Percentiles rank a stretch among this genome's conserved stretches.
phyloP scores from a whole-genome alignment of 2,888 invertebrate species.

The Rotaria macrura region DNA sequence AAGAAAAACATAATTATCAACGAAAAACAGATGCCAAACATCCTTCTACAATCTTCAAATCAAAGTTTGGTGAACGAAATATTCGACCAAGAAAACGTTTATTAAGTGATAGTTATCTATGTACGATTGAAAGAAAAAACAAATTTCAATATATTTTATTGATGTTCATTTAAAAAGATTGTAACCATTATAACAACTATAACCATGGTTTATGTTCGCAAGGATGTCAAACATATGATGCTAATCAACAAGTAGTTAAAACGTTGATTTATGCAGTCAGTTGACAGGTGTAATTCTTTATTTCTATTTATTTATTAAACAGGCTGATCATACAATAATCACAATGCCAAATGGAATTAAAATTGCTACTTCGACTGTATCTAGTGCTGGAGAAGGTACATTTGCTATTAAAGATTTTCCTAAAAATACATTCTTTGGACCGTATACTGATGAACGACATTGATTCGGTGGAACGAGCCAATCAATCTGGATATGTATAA shows the following conservation, averaged over 20 bases:
- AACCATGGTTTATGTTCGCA: not conserved
- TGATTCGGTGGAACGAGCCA: conserved; percentile 38
- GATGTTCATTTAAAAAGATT: not conserved
- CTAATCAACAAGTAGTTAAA: not conserved
- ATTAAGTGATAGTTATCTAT: not conserved
- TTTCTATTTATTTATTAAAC: not conserved
- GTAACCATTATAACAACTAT: not conserved
- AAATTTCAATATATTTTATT: not conserved
- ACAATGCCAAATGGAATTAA: conserved; percentile 41
- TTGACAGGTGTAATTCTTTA: too few species aligned
- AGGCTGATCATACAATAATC: conserved; percentile 37
- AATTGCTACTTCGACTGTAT: conserved; percentile 41
- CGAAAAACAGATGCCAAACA: not conserved
- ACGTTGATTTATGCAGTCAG: not conserved
- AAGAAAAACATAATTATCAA: not conserved
- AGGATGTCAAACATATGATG: not conserved
- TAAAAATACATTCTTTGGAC: conserved; percentile 44
- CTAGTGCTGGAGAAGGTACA: conserved; percentile 43
- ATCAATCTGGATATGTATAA: conserved; percentile 43
- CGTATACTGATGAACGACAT: conserved; percentile 42
- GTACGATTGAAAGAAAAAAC: not conserved
- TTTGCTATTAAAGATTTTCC: conserved; percentile 39
- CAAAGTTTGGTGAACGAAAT: not conserved
- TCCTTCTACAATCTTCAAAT: not conserved
- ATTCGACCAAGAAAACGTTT: not conserved